These are phyloP conservation scores for Trypoxylon attenuatum DNA, from an alignment of 2,888 invertebrate genomes.

Conservation along the genomic window DNA sequence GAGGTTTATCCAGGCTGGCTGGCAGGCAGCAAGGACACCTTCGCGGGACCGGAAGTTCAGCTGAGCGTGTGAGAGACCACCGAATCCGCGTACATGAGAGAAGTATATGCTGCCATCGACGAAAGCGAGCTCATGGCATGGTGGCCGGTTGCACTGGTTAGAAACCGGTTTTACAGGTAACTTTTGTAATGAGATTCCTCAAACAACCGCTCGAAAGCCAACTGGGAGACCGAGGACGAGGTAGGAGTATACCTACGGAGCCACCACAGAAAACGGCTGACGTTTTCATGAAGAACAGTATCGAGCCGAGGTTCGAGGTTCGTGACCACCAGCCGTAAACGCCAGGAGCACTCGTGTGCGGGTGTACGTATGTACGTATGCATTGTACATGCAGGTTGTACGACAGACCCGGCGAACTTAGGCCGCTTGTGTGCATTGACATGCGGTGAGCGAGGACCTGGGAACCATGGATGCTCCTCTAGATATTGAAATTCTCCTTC, in stretches of 20 bases:
- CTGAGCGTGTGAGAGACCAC: slow-evolving; percentile 10
- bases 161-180: slow-evolving; percentile 63
- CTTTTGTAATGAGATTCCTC: slow-evolving; percentile 65
- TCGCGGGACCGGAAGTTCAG: slow-evolving; percentile 21
- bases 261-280: slow-evolving; percentile 24
- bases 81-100: slow-evolving; percentile 11
- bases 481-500: background rate
- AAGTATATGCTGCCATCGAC: slow-evolving; percentile 35
- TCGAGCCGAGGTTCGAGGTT: slow-evolving; percentile 19
- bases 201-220: slow-evolving; percentile 44
- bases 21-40: background rate
- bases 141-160: slow-evolving; percentile 49
- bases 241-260: background rate
- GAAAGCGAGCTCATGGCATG: slow-evolving; percentile 42
- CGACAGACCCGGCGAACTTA: background rate
- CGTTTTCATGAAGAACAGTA: slow-evolving; percentile 52
- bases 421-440: background rate
- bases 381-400: background rate
- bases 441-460: background rate
- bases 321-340: slow-evolving; percentile 27
- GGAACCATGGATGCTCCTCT: background rate
- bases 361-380: background rate
- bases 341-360: slow-evolving; percentile 12
- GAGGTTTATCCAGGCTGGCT: background rate
- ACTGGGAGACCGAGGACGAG: slow-evolving; percentile 18